phyloP scores from a whole-genome alignment of 2,888 invertebrate species.

The Drosophila antonietae region DNA sequence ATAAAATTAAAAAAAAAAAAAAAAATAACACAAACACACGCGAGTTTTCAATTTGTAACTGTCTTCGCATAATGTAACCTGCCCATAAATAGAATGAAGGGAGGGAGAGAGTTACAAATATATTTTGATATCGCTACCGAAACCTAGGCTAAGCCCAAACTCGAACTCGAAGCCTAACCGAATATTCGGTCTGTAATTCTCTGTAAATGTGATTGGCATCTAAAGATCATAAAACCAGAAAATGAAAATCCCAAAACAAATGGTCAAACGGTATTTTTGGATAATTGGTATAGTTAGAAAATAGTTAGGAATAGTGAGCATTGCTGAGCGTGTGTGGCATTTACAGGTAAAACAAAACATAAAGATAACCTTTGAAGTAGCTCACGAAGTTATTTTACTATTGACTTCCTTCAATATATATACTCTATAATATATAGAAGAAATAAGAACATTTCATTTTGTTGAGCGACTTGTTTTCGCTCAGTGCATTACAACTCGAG shows the following conservation, averaged over 20 bases:
- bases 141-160: slow-evolving; percentile 20
- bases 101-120: slow-evolving; percentile 62
- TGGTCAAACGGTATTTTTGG: slow-evolving; percentile 22
- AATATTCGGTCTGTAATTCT: slow-evolving; percentile 44
- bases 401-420: too few relatives aligned
- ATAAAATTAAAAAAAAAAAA: slow-evolving; percentile 21
- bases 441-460: neutral
- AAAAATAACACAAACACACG: slow-evolving; percentile 16
- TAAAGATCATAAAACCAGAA: slow-evolving; percentile 43
- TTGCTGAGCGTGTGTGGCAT: slow-evolving; percentile 52
- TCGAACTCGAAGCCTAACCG: slow-evolving; percentile 21
- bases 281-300: slow-evolving; percentile 50
- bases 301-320: slow-evolving; percentile 35
- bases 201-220: slow-evolving; percentile 62
- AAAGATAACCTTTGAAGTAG: neutral
- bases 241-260: slow-evolving; percentile 26
- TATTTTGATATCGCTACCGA: slow-evolving; percentile 68
- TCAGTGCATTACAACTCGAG: neutral
- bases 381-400: neutral
- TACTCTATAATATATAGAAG: neutral
- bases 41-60: slow-evolving; percentile 60
- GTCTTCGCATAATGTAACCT: slow-evolving; percentile 54
- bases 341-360: slow-evolving; percentile 29
- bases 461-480: neutral
- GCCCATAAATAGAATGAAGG: slow-evolving; percentile 53